These are phyloP conservation scores for Leucophenga montana DNA, from an alignment of 2,888 invertebrate species.

Conservation along the genomic window DNA sequence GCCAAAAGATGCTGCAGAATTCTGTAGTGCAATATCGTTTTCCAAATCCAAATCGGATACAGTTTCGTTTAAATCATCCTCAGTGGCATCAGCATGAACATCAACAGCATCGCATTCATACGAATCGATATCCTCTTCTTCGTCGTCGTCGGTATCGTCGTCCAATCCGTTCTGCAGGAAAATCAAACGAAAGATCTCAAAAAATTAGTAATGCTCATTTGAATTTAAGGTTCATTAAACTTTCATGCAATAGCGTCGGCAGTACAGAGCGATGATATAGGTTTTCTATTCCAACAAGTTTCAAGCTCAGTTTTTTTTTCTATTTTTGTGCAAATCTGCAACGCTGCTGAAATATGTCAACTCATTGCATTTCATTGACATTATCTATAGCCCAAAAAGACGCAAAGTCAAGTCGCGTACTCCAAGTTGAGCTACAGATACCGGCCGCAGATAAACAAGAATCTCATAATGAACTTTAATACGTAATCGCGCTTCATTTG, in stretches of 20 bases:
- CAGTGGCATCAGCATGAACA: slow-evolving; percentile 61
- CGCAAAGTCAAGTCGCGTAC: slow-evolving; percentile 17
- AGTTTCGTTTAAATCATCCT: slow-evolving; percentile 68
- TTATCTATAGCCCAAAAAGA: slow-evolving; percentile 27
- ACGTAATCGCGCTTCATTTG: slow-evolving; percentile 17
- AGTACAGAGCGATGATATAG: neutral
- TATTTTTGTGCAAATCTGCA: neutral
- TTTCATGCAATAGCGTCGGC: neutral
- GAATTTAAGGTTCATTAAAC: slow-evolving; percentile 43
- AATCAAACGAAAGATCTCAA: slow-evolving; percentile 17
- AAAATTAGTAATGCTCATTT: slow-evolving; percentile 27
- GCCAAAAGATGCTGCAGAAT: slow-evolving; percentile 51
- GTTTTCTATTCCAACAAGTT: slow-evolving; percentile 13
- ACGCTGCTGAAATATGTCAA: slow-evolving; percentile 16
- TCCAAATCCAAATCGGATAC: slow-evolving; percentile 65
- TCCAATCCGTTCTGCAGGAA: slow-evolving; percentile 60
- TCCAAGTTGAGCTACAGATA: slow-evolving; percentile 2
- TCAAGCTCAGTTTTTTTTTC: neutral
- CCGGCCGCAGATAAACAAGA: slow-evolving; percentile 22
- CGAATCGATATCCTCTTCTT: slow-evolving; percentile 41
- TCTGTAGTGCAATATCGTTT: slow-evolving; percentile 55
- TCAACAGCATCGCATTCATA: slow-evolving; percentile 55
- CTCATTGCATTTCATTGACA: slow-evolving; percentile 28
- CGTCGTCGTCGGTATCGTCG: slow-evolving; percentile 55
- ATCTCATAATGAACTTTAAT: slow-evolving; percentile 31